phyloP scores from a whole-genome alignment of 2,797 vertebrate species.

The Chaenodraco wilsoni region DNA sequence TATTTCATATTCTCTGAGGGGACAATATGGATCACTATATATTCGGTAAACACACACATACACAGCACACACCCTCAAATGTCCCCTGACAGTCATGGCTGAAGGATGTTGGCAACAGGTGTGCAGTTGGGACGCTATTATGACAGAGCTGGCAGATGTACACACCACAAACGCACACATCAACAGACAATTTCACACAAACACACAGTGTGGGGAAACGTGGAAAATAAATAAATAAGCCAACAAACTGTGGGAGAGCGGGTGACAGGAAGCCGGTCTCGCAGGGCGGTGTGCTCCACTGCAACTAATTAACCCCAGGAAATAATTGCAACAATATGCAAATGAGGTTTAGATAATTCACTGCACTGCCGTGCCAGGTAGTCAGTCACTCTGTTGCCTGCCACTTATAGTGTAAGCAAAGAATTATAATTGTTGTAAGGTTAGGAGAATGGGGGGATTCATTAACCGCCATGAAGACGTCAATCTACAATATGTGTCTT shows the following conservation, averaged over 20 bases:
- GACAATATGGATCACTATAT: conserved; percentile 65
- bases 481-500: background rate
- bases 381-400: conserved; percentile 90
- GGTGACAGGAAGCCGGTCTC: conserved; percentile 93
- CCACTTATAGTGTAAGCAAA: conserved; percentile 59
- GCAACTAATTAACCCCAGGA: conserved; percentile 98
- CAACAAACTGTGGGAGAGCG: conserved; percentile 85
- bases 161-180: conserved; percentile 25
- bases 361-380: conserved; percentile 90
- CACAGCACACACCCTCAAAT: conserved; percentile 61
- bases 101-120: conserved; percentile 88
- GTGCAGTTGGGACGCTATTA: conserved; percentile 81
- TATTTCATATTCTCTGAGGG: conserved; percentile 61
- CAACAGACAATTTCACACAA: background rate
- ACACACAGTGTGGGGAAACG: conserved; percentile 42
- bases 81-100: conserved; percentile 73
- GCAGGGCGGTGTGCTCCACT: conserved; percentile 89
- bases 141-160: conserved; percentile 86
- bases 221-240: conserved; percentile 71
- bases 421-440: conserved; percentile 23
- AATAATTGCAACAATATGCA: conserved; percentile 99
- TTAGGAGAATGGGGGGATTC: conserved; percentile 76
- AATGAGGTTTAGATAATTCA: conserved; percentile 97
- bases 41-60: conserved; percentile 62
- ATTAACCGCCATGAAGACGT: conserved; percentile 61